phyloP scores from a whole-genome alignment of 1,140 invertebrate species.

The Hyphantria cunea region DNA sequence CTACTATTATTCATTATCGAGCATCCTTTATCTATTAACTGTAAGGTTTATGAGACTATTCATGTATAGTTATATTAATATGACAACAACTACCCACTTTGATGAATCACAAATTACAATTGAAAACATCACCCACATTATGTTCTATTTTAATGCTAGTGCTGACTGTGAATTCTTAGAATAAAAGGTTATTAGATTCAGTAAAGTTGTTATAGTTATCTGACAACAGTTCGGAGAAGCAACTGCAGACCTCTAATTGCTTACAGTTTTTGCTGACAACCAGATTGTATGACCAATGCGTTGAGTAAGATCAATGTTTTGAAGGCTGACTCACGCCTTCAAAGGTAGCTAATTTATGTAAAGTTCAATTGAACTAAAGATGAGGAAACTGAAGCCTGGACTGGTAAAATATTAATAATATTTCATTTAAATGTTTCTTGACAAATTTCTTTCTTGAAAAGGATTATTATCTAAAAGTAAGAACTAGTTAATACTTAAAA shows the following conservation, averaged over 20 bases:
- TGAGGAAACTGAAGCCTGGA: too few relatives aligned
- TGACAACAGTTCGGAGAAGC: constrained; percentile 56
- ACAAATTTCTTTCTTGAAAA: too few relatives aligned
- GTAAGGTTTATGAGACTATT: too few relatives aligned
- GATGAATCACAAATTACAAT: constrained; percentile 14
- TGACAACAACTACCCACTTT: not conserved
- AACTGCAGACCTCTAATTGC: constrained; percentile 59
- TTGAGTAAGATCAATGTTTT: constrained; percentile 60
- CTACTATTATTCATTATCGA: constrained; percentile 12
- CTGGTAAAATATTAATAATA: too few relatives aligned
- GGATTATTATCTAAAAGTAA: too few relatives aligned
- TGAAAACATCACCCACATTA: constrained; percentile 11
- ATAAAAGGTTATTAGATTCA: constrained; percentile 53
- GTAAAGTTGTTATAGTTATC: constrained; percentile 38
- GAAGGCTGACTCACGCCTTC: constrained; percentile 27
- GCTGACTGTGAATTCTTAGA: constrained; percentile 46
- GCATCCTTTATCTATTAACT: constrained; percentile 6
- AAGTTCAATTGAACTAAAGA: constrained; percentile 4
- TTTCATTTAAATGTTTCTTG: too few relatives aligned
- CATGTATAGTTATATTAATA: too few relatives aligned
- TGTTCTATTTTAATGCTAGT: constrained; percentile 24
- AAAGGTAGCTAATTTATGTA: constrained; percentile 11
- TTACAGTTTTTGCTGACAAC: constrained; percentile 59
- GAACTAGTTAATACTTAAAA: too few relatives aligned
- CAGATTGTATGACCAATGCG: constrained; percentile 60